Evolutionary conservation across 2,797 vertebrate species (phyloP), one percentile per base, ranked within the genome.

Genomic region (Gephyroberyx darwinii): DNA sequence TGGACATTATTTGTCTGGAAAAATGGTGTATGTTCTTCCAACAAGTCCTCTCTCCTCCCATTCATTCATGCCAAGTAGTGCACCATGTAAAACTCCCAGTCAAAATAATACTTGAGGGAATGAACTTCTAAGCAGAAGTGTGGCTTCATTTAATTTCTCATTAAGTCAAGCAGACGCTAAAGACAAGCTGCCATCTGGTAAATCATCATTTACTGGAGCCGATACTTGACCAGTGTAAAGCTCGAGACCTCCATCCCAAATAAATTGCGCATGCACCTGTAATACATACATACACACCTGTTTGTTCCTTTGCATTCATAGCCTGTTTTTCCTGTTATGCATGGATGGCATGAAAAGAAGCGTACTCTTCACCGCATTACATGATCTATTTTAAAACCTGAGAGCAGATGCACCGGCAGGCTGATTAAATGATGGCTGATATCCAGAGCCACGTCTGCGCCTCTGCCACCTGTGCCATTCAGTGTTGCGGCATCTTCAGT

Each of bases 381-480:
- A 69, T 75, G 75, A 85, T 88, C 78, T 84, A 86, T 91, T 90
- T 85, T 85, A 86, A 85, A 84, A 65, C 47, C 61, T 26, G 69
- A 73, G 81, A 86, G 78, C 85, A 86, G 84, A 90, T 86, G 89
- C 84, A 78, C 26, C 14, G 22, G 74, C 45, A 59, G 70, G 68
- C 80, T 89, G 87, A 91, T 86, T 86, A 86, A 88, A 90, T 81
- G 86, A 90, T 65, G 81, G 79, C 87, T 78, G 81, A 82, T 74
- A 59, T 75, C 67, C 63, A 81, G 70, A 63, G 77, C 75, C 72
- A 65, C 80, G 19, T 31, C 52, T 68, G 56, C 59, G 22, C 41
- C 31, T 80, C 67, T 72, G 74, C 54, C 22, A 86, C 76, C 68
- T 69, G 82, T 54, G 77, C 61, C 74, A 64, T 75, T 72, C 51